Base-by-base conservation (phyloP, 2,888 invertebrate species). In the Oxystoma pomonae region DNA sequence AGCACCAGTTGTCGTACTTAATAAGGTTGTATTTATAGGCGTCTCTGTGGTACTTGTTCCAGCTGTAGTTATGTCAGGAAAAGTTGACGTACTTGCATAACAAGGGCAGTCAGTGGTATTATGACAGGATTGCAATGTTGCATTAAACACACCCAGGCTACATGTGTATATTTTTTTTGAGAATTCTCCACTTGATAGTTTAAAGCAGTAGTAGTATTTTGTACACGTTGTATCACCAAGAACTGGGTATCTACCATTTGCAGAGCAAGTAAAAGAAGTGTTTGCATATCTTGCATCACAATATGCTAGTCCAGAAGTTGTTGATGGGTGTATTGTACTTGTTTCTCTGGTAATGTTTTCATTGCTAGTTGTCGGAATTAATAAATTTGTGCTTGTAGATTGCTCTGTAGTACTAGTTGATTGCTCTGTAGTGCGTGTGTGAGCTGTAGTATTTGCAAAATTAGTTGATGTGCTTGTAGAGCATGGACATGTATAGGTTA, bases 121-220 rank as follows among this genome's bases (percentile, higher is more conserved):
- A 55, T 62, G 59, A 21, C 62, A 62, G 17, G 53, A 17, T 20
- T 49, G 22, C 20, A n/a, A 59, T n/a, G 1, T 0, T 1, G 59
- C 55, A 20, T 62, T 62, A 35, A 59, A 62, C 5, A 59, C 18
- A 51, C 59, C 62, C 1, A 20, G 7, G 20, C 59, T 20, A 51
- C 62, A 62, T 18, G 20, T 16, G 59, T 83, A 83, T 16, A 51
- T 19, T 53, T 69, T 68, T 20, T 68, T 63, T 53, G 65, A 60
- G 7, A 70, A 64, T 12, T 67, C 62, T 21, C 66, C 67, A 19
- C 19, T 19, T 53, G 17, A 17, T 9, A 53, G 53, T 53, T 53
- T 53, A n/a, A 65, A 65, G 56, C 73, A 72, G 1, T 69, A 60
- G 58, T 64, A 67, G 55, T 67, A 73, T 1, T 65, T 66, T 19